phyloP scores from a whole-genome alignment of 2,113 vertebrate species.

The Oryzias curvinotus region DNA sequence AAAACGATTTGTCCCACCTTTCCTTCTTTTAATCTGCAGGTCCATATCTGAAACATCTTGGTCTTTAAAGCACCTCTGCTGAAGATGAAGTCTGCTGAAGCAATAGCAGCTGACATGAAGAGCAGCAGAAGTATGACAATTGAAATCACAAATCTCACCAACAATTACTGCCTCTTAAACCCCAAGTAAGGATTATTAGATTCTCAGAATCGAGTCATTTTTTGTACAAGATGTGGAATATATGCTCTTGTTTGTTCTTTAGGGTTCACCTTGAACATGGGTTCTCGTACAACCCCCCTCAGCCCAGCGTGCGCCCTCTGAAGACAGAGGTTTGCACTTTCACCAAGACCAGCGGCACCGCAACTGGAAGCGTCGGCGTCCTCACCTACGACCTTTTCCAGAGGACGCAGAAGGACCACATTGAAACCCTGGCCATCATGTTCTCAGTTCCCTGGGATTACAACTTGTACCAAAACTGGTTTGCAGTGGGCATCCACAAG shows the following conservation, averaged over 20 bases:
- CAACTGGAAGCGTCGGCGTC: slow-evolving; percentile 68
- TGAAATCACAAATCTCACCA: slow-evolving; percentile 70
- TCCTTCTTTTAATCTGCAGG: slow-evolving; percentile 6
- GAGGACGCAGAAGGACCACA: slow-evolving; percentile 46
- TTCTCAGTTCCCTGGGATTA: slow-evolving; percentile 77
- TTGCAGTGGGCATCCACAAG: slow-evolving; percentile 67
- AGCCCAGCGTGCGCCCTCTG: slow-evolving; percentile 69
- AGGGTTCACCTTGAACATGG: slow-evolving; percentile 72
- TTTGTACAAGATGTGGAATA: background rate
- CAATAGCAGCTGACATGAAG: slow-evolving; percentile 58
- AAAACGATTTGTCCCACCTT: background rate
- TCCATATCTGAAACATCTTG: slow-evolving; percentile 13
- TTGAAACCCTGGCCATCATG: slow-evolving; percentile 70
- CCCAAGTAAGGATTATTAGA: slow-evolving; percentile 48
- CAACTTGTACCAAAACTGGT: slow-evolving; percentile 77
- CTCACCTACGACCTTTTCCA: slow-evolving; percentile 76
- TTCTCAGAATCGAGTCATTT: background rate
- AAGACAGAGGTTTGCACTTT: slow-evolving; percentile 72
- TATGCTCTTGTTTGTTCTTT: background rate
- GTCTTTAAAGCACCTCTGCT: slow-evolving; percentile 19
- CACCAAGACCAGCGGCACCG: slow-evolving; percentile 51
- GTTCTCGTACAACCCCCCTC: slow-evolving; percentile 69
- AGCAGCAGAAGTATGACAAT: slow-evolving; percentile 65
- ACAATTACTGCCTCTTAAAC: slow-evolving; percentile 69
- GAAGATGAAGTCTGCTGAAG: slow-evolving; percentile 72